Conservation (phyloP, 2,888 invertebrate genomes). For the Julus scandinavius region DNA sequence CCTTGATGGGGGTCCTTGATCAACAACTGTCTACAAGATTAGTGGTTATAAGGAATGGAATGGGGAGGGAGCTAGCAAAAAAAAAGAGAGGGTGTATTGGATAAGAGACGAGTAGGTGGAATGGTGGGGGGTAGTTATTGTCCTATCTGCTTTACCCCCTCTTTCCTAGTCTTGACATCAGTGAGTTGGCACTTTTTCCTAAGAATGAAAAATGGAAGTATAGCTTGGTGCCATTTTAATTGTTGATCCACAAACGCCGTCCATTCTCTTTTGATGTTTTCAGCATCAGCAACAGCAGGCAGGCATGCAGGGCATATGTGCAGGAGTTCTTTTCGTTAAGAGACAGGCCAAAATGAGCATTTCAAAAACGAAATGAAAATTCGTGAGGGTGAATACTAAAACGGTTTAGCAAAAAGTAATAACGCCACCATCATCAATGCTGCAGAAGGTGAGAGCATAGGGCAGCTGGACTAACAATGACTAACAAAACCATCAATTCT, state of each 20-base stretch:
- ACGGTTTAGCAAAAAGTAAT: slow-evolving; percentile 35
- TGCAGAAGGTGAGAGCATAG: not conserved
- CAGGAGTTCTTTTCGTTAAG: slow-evolving; percentile 30
- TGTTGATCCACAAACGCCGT: slow-evolving; percentile 51
- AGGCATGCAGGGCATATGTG: slow-evolving; percentile 35
- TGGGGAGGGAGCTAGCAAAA: not conserved
- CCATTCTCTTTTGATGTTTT: slow-evolving; percentile 52
- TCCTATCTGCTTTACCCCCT: slow-evolving; percentile 50
- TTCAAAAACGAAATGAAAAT: slow-evolving; percentile 42
- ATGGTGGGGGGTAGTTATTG: slow-evolving; percentile 45
- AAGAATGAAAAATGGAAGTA: slow-evolving; percentile 51
- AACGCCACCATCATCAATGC: not conserved
- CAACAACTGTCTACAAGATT: slow-evolving; percentile 50
- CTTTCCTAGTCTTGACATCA: slow-evolving; percentile 51
- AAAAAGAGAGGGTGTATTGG: slow-evolving; percentile 43
- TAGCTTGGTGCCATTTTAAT: slow-evolving; percentile 51
- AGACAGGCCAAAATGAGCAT: slow-evolving; percentile 39
- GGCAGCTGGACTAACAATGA: slow-evolving; percentile 39
- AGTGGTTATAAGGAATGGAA: slow-evolving; percentile 48
- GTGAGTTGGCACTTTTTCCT: slow-evolving; percentile 52
- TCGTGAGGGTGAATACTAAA: slow-evolving; percentile 42
- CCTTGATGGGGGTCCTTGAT: slow-evolving; percentile 52
- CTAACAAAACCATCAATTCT: slow-evolving; percentile 30
- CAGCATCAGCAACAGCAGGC: slow-evolving; percentile 42
- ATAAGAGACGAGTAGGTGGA: slow-evolving; percentile 49